Evolutionary conservation across 2,797 vertebrate genomes (phyloP).

Genomic region (Ptychobarbus kaznakovi): DNA sequence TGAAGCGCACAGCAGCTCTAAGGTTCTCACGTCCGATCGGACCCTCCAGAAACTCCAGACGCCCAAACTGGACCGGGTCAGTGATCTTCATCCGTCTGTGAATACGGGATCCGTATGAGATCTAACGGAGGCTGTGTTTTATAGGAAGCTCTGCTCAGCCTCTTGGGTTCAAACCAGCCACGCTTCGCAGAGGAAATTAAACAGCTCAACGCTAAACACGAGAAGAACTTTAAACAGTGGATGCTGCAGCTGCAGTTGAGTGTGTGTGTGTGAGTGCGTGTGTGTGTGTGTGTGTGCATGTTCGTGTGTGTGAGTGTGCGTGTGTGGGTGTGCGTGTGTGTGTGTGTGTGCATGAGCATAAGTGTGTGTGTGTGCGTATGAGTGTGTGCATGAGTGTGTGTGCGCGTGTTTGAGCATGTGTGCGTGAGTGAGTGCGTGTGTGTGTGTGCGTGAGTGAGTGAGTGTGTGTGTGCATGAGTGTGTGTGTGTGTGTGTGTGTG

Average conservation of each 20-base stretch:
- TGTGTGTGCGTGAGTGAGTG: no score
- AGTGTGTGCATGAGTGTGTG: no score
- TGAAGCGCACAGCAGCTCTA: constrained; percentile 95
- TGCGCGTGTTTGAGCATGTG: no score
- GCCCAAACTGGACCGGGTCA: constrained; percentile 89
- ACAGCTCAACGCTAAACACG: constrained; percentile 83
- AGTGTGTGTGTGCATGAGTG: no score
- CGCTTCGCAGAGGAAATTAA: constrained; percentile 85
- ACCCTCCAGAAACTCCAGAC: constrained; percentile 89
- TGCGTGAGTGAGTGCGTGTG: no score
- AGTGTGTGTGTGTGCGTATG: no score
- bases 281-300: background rate
- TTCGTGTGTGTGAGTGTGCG: no score
- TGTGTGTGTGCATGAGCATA: background rate
- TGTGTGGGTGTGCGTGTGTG: constrained; percentile 62
- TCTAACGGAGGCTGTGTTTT: constrained; percentile 7
- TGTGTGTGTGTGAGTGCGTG: constrained; percentile 8
- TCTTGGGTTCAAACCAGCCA: constrained; percentile 82
- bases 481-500: no score
- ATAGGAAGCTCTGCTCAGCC: constrained; percentile 84
- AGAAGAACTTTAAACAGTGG: constrained; percentile 91
- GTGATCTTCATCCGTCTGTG: constrained; percentile 53
- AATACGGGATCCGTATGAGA: background rate
- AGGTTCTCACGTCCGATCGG: constrained; percentile 93
- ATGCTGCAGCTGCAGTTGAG: constrained; percentile 92